Evolutionary conservation across 92 coral and sea anemone genomes (phyloP).

Genomic region (Epizoanthus stellaris): DNA sequence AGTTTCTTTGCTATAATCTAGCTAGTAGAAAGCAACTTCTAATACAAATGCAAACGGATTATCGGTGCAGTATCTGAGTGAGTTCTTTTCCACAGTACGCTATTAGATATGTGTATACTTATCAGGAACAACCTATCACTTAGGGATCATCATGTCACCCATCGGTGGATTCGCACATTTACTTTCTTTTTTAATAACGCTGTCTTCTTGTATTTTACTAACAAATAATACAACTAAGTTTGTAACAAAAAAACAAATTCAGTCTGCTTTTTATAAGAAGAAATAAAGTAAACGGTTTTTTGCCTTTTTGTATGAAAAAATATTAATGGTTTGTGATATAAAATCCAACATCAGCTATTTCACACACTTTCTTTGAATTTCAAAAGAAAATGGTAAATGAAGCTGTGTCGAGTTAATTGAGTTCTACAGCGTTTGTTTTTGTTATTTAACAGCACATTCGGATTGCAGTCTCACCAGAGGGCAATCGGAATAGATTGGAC

Average conservation of each 20-base stretch:
- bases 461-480: neutral
- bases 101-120: too few relatives aligned
- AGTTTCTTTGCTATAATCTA: too few relatives aligned
- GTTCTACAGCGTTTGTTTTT: neutral
- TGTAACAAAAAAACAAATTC: neutral
- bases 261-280: neutral
- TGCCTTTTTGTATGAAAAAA: neutral
- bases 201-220: too few relatives aligned
- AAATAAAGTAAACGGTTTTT: neutral
- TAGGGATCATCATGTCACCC: too few relatives aligned
- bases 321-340: neutral
- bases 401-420: neutral
- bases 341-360: slow-evolving; percentile 3
- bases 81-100: too few relatives aligned
- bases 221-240: too few relatives aligned
- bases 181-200: too few relatives aligned
- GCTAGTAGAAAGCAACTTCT: too few relatives aligned
- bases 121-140: too few relatives aligned
- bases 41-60: too few relatives aligned
- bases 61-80: too few relatives aligned
- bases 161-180: too few relatives aligned
- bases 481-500: neutral
- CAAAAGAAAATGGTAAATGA: slow-evolving; percentile 9
- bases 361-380: slow-evolving; percentile 21
- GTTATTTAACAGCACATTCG: neutral